phyloP scores from a whole-genome alignment of 64 coral and sea anemone genomes.

The Dendrophyllia cribrosa region DNA sequence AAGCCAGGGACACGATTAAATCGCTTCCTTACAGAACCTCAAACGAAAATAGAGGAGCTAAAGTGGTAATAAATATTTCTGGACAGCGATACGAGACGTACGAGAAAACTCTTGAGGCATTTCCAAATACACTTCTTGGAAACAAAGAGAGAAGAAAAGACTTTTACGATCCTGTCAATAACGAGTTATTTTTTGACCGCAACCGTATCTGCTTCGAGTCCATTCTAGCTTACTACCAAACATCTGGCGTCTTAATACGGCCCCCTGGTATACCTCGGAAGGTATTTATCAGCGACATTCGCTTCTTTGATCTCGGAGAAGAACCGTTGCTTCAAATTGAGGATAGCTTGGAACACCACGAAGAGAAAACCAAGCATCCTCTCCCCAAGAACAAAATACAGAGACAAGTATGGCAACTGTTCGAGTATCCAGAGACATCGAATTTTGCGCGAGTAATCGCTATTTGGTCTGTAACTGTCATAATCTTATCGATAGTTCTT shows the following conservation, averaged over 20 bases:
- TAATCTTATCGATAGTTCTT: conserved; percentile 91
- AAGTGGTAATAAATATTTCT: conserved; percentile 90
- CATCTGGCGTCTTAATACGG: conserved; percentile 86
- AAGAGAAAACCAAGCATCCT: conserved; percentile 45
- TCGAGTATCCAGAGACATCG: conserved; percentile 96
- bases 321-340: conserved; percentile 81
- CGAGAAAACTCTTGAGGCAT: conserved; percentile 81
- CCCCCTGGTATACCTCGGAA: conserved; percentile 87
- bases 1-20: background rate
- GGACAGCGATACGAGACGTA: conserved; percentile 93
- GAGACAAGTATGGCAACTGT: conserved; percentile 84
- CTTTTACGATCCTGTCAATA: conserved; percentile 86
- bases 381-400: conserved; percentile 86
- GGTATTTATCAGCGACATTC: conserved; percentile 92
- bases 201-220: conserved; percentile 98
- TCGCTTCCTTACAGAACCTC: background rate
- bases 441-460: conserved; percentile 82
- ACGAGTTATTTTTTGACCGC: conserved; percentile 93
- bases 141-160: conserved; percentile 72
- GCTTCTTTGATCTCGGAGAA: conserved; percentile 95
- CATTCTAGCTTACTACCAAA: conserved; percentile 98
- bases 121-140: conserved; percentile 92
- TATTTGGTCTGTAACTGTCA: conserved; percentile 82
- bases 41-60: conserved; percentile 52
- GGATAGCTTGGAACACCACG: conserved; percentile 65